These are phyloP conservation scores for Gymnoscopelus braueri DNA, from an alignment of 2,797 vertebrate species.

Conservation along the genomic window DNA sequence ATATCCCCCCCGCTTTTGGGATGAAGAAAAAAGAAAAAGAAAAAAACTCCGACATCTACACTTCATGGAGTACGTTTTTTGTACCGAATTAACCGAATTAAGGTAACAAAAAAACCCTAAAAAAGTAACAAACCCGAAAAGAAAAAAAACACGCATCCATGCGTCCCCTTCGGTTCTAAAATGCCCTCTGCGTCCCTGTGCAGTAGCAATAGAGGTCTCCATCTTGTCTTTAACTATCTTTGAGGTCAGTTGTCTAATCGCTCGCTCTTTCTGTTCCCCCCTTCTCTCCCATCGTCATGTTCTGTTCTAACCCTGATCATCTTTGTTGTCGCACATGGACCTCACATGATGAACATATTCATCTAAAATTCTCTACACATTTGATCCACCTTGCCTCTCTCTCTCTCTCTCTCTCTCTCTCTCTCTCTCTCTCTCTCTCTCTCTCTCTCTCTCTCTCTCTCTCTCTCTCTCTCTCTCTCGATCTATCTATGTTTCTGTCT, in stretches of 20 bases:
- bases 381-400: conserved; percentile 47
- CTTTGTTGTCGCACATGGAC: conserved; percentile 4
- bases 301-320: conserved; percentile 32
- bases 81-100: too few species aligned
- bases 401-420: conserved; percentile 41
- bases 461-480: conserved; percentile 35
- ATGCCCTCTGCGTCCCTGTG: too few species aligned
- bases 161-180: too few species aligned
- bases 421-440: conserved; percentile 35
- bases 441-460: conserved; percentile 38
- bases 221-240: conserved; percentile 67
- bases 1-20: too few species aligned
- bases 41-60: too few species aligned
- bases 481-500: conserved; percentile 1
- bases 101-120: too few species aligned
- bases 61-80: too few species aligned
- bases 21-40: too few species aligned
- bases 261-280: conserved; percentile 51
- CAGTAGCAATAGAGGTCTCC: conserved; percentile 32
- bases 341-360: conserved; percentile 28
- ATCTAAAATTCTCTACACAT: conserved; percentile 67
- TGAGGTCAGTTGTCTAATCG: conserved; percentile 54
- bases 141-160: too few species aligned
- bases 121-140: too few species aligned
- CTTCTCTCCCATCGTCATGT: conserved; percentile 39